Conservation (phyloP, 2,113 vertebrate genomes). For the Cariama cristata region DNA sequence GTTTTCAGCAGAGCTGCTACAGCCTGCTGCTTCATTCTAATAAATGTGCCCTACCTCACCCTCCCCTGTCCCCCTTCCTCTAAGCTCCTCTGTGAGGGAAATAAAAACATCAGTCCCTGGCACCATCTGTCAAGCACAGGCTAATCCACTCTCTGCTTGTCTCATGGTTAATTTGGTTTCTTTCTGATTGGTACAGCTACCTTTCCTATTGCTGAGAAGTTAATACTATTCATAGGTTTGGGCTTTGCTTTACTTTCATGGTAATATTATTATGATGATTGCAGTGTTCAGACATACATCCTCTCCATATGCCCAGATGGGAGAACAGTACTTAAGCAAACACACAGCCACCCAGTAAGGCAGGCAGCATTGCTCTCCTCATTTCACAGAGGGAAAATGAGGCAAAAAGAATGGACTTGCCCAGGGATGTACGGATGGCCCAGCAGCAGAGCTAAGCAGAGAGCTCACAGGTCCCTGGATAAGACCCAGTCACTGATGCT, state of each 20-base stretch:
- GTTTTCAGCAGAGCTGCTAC: not conserved
- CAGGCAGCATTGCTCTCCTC: not conserved
- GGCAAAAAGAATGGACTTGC: not conserved
- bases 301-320: not conserved
- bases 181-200: not conserved
- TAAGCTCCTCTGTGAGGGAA: slow-evolving; percentile 20
- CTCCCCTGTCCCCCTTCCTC: not conserved
- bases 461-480: not conserved
- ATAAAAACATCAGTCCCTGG: slow-evolving; percentile 39
- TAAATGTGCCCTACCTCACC: not conserved
- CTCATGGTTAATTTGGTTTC: slow-evolving; percentile 36
- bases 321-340: not conserved
- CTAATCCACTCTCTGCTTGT: slow-evolving; percentile 52
- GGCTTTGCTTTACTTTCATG: slow-evolving; percentile 5
- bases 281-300: not conserved
- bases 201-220: not conserved
- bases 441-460: not conserved
- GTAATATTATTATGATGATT: not conserved
- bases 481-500: not conserved
- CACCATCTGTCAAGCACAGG: slow-evolving; percentile 55
- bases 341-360: not conserved
- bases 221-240: not conserved
- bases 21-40: not conserved
- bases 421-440: not conserved
- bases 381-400: not conserved